These are phyloP conservation scores for Drosophila kanekoi DNA, from an alignment of 2,888 invertebrate species.

Conservation along the genomic window DNA sequence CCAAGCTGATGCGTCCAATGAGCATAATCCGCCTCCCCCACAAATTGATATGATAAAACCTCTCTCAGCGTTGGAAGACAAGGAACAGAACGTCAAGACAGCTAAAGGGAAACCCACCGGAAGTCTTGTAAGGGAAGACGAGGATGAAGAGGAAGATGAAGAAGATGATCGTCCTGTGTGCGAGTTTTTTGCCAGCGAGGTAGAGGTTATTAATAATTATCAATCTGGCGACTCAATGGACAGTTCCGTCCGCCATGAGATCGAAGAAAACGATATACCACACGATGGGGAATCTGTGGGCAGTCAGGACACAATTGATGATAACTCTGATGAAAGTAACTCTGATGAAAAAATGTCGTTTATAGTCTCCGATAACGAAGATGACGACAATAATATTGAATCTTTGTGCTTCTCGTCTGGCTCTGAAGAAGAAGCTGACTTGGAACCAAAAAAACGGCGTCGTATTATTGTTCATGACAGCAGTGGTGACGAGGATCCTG, in stretches of 20 bases:
- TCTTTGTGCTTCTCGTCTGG: constrained; percentile 48
- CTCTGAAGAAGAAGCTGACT: constrained; percentile 24
- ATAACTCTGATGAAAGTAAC: constrained; percentile 84
- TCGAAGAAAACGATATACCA: constrained; percentile 86
- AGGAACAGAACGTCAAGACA: not conserved
- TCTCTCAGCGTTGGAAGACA: constrained; percentile 19
- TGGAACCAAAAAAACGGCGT: constrained; percentile 31
- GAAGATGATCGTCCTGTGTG: constrained; percentile 24
- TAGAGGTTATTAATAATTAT: constrained; percentile 73
- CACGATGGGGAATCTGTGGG: constrained; percentile 86
- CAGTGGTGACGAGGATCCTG: constrained; percentile 16
- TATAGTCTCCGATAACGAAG: constrained; percentile 84
- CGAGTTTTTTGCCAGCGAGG: constrained; percentile 79
- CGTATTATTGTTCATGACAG: constrained; percentile 48
- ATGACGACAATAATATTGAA: constrained; percentile 24
- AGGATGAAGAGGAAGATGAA: constrained; percentile 34
- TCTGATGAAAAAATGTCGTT: constrained; percentile 85
- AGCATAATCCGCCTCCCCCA: constrained; percentile 28
- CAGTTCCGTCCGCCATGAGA: constrained; percentile 86
- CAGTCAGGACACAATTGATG: constrained; percentile 85
- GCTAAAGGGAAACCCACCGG: not conserved
- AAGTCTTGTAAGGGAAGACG: constrained; percentile 26
- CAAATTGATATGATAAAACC: constrained; percentile 56
- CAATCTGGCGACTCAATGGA: constrained; percentile 84
- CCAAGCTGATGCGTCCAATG: not conserved